Evolutionary conservation across 2,797 vertebrate genomes (phyloP).

Genomic region (Fundulus diaphanus): DNA sequence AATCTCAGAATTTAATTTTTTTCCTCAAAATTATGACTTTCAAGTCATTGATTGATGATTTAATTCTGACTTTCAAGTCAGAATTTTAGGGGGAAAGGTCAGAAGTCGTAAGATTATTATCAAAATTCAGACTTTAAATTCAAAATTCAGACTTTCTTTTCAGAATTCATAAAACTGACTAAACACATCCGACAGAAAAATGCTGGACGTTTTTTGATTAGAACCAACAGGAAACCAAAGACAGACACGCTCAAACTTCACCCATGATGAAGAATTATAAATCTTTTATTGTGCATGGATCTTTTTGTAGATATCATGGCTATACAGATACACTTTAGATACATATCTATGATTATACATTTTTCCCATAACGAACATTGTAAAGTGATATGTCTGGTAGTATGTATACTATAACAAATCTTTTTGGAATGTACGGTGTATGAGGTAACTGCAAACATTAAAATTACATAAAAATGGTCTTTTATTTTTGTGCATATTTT

Average conservation of each 20-base stretch:
- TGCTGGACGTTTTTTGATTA: background rate
- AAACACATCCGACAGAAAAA: background rate
- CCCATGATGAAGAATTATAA: constrained; percentile 90
- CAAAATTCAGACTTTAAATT: too few species aligned
- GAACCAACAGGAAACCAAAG: background rate
- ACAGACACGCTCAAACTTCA: constrained; percentile 21
- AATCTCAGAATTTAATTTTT: too few species aligned
- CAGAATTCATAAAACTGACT: background rate
- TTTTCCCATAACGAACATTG: constrained; percentile 91
- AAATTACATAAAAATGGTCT: constrained; percentile 97
- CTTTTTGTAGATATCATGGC: constrained; percentile 92
- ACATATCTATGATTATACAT: constrained; percentile 93
- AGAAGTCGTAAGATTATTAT: too few species aligned
- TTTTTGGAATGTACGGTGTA: constrained; percentile 99
- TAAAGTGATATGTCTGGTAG: constrained; percentile 98
- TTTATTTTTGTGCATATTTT: constrained; percentile 86
- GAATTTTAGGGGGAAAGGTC: too few species aligned
- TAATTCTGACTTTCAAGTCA: too few species aligned
- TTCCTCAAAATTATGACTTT: too few species aligned
- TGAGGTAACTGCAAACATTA: constrained; percentile 98
- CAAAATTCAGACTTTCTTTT: too few species aligned
- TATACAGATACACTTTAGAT: constrained; percentile 93
- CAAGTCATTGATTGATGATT: too few species aligned
- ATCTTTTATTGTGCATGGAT: constrained; percentile 98
- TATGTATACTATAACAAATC: constrained; percentile 91